Conservation (phyloP, 2,113 vertebrate species). For the Monopterus albus region DNA sequence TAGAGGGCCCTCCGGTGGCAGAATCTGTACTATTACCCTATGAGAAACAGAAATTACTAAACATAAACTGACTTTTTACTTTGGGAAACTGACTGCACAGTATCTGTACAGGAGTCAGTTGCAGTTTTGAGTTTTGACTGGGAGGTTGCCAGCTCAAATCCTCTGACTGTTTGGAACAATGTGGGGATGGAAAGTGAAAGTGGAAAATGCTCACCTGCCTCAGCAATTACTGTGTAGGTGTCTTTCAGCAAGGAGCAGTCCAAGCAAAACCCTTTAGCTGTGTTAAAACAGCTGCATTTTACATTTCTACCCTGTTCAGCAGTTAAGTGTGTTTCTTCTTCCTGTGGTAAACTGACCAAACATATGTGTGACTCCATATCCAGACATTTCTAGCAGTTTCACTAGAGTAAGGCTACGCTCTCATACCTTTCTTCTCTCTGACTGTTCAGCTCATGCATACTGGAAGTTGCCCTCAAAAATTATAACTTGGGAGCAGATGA, state of each 20-base stretch:
- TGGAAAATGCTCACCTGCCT: not conserved
- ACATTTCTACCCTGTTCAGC: not conserved
- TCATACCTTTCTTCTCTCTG: no score
- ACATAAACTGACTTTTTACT: not conserved
- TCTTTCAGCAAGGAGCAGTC: not conserved
- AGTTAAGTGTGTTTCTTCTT: not conserved
- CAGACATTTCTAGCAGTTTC: not conserved
- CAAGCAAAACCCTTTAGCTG: not conserved
- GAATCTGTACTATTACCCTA: no score
- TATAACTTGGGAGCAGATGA: no score
- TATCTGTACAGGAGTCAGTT: not conserved
- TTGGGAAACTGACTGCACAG: not conserved
- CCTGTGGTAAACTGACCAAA: not conserved
- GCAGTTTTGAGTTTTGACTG: slow-evolving; percentile 5
- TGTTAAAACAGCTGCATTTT: slow-evolving; percentile 12
- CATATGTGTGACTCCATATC: no score
- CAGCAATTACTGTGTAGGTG: slow-evolving; percentile 36
- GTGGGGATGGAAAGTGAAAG: slow-evolving; percentile 53
- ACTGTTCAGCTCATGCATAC: no score
- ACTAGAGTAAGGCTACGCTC: no score
- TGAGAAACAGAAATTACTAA: not conserved
- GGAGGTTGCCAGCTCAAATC: slow-evolving; percentile 1
- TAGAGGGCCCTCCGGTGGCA: not conserved
- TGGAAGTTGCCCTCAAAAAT: no score
- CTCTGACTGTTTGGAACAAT: slow-evolving; percentile 42